These are phyloP conservation scores for Desmophyllum pertusum DNA, from an alignment of 92 coral and sea anemone genomes.

Conservation along the genomic window DNA sequence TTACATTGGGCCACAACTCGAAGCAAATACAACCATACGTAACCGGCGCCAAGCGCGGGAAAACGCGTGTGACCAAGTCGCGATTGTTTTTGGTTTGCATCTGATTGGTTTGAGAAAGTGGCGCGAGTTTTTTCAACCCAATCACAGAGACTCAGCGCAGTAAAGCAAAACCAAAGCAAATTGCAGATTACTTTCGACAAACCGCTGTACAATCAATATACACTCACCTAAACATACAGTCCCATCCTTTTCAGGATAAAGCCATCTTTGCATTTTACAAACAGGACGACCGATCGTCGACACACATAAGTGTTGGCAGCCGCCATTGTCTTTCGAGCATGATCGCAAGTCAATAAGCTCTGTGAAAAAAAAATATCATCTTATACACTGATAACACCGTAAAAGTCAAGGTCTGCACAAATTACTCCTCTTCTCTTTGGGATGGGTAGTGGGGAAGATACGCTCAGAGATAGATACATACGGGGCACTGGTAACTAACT, in stretches of 20 bases:
- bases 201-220: neutral
- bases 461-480: no score
- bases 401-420: neutral
- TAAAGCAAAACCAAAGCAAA: neutral
- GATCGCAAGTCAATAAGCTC: slow-evolving; percentile 13
- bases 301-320: slow-evolving; percentile 5
- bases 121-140: neutral
- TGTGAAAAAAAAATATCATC: neutral
- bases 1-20: neutral
- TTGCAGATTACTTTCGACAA: no score
- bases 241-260: slow-evolving; percentile 20
- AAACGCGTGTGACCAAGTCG: no score
- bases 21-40: no score
- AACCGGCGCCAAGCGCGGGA: no score
- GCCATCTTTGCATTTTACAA: slow-evolving; percentile 34
- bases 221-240: slow-evolving; percentile 25
- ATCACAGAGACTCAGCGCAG: no score
- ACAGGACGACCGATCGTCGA: neutral
- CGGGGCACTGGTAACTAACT: no score
- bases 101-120: no score
- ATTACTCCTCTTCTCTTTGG: neutral
- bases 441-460: no score
- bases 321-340: slow-evolving; percentile 10
- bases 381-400: neutral
- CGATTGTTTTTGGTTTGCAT: no score